Evolutionary conservation across 1,140 invertebrate genomes (phyloP).

Genomic region (Colletes gigas): DNA sequence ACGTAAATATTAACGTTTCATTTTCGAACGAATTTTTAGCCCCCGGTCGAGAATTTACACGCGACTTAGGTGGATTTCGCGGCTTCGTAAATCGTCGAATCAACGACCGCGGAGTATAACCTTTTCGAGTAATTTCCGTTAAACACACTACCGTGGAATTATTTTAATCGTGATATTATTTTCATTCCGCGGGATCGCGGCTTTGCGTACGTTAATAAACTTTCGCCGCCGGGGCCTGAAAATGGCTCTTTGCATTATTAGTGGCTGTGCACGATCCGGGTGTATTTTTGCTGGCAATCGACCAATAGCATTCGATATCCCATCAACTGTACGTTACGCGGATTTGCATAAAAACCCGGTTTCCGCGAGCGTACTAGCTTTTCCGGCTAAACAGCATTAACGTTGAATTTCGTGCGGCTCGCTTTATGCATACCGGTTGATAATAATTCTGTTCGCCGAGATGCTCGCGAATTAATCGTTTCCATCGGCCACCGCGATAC

Average conservation of each 20-base stretch:
- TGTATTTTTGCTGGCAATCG: neutral
- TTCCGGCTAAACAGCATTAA: constrained; percentile 7
- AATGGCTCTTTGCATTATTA: constrained; percentile 13
- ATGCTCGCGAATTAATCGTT: constrained; percentile 22
- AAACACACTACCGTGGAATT: neutral
- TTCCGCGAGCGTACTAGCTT: neutral
- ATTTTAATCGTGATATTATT: neutral
- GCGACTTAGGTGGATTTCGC: neutral
- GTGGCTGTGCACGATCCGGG: neutral
- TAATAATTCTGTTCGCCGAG: constrained; percentile 15
- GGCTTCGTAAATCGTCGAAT: neutral
- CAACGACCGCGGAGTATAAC: neutral
- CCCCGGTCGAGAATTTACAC: neutral
- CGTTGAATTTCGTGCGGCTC: constrained; percentile 25
- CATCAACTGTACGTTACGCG: neutral
- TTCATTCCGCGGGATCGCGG: neutral
- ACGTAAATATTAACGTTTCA: neutral
- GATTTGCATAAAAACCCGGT: constrained; percentile 28
- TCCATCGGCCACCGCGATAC: neutral
- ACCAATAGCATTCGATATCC: constrained; percentile 19
- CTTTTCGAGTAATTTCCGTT: neutral
- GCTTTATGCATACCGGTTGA: constrained; percentile 2
- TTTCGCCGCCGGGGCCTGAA: neutral
- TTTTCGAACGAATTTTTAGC: neutral
- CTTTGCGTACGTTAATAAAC: neutral